These are phyloP conservation scores for Helicoverpa assulta DNA, from an alignment of 2,888 invertebrate genomes.

Conservation along the genomic window DNA sequence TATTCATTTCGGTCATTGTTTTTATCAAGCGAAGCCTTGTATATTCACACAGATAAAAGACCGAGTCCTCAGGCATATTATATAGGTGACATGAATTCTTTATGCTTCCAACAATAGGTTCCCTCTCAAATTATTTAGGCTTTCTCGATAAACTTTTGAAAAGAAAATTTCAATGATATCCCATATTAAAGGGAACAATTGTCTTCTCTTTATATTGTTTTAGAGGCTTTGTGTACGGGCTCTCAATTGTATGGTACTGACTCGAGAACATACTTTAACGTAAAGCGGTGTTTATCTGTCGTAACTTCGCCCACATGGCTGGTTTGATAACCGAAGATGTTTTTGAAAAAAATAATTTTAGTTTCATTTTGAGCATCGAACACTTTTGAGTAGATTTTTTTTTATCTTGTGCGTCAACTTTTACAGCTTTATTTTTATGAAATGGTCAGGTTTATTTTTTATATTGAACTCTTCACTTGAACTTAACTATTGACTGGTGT, in stretches of 20 bases:
- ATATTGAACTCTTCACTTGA: no score
- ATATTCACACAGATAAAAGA: not conserved
- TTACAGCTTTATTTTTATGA: no score
- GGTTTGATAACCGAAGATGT: no score
- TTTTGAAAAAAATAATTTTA: not conserved
- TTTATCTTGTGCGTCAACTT: not conserved
- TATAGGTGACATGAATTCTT: conserved; percentile 17
- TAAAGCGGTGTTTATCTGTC: conserved; percentile 1
- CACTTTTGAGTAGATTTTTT: not conserved
- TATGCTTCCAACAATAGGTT: conserved; percentile 14
- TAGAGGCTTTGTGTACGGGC: conserved; percentile 9
- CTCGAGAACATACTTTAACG: not conserved
- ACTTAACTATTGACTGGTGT: no score
- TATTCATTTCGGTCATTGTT: no score
- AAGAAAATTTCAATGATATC: conserved; percentile 34
- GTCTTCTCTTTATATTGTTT: conserved; percentile 26
- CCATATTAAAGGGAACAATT: conserved; percentile 19
- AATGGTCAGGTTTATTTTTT: no score
- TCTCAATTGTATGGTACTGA: conserved; percentile 5
- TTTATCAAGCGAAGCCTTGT: no score
- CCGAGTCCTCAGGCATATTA: not conserved
- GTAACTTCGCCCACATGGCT: not conserved
- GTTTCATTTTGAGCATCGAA: not conserved
- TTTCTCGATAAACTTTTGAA: conserved; percentile 19
- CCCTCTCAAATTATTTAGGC: not conserved